Percentiles rank a stretch among this genome's conserved stretches.
Conservation (phyloP, 35 echinoderm and acorn worm genomes). For the Lytechinus variegatus region DNA sequence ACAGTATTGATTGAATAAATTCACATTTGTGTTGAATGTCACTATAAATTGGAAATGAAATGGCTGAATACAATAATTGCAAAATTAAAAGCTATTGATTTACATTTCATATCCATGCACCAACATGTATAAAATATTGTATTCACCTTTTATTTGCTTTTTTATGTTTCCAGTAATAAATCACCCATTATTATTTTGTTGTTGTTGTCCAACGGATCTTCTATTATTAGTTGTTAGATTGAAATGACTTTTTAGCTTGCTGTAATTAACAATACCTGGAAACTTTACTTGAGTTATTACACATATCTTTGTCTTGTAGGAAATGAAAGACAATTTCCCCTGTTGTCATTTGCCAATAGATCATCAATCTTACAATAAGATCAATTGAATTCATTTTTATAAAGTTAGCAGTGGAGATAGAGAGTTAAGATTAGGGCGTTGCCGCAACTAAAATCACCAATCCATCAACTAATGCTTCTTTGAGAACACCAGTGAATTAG, state of each 20-base stretch:
- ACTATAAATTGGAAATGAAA: too few species aligned
- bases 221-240: too few species aligned
- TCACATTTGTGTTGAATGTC: not conserved
- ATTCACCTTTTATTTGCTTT: too few species aligned
- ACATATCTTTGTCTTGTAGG: not conserved
- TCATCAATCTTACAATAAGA: not conserved
- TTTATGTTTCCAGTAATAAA: too few species aligned
- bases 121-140: too few species aligned
- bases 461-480: not conserved
- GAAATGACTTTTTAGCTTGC: too few species aligned
- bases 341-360: not conserved
- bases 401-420: not conserved
- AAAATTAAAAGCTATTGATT: too few species aligned
- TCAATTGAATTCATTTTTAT: not conserved
- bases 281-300: not conserved
- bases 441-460: not conserved
- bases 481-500: constrained; percentile 1
- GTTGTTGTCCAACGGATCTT: too few species aligned
- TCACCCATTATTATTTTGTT: too few species aligned
- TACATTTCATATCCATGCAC: too few species aligned
- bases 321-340: not conserved
- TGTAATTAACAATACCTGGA: too few species aligned
- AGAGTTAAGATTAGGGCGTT: not conserved
- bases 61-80: too few species aligned
- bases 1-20: not conserved